Conservation (phyloP, 2,888 invertebrate species). For the Villa cingulata region DNA sequence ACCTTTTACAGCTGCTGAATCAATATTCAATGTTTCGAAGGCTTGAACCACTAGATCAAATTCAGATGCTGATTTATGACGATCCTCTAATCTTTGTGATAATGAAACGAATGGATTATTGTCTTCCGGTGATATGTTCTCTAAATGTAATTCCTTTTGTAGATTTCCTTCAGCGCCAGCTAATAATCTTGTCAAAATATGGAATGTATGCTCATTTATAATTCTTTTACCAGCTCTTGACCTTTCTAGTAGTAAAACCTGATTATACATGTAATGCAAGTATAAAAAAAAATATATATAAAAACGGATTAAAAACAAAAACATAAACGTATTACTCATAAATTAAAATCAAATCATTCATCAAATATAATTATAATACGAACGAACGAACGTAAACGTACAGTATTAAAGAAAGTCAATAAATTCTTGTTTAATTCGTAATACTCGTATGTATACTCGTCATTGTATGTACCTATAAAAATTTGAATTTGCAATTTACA, state of each 20-base stretch:
- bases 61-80: constrained; percentile 62
- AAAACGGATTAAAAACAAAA: background rate
- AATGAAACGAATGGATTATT: constrained; percentile 68
- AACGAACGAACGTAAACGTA: too few species aligned
- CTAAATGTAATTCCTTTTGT: constrained; percentile 70
- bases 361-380: background rate
- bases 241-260: constrained; percentile 72
- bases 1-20: constrained; percentile 63
- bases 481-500: too few species aligned
- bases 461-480: too few species aligned
- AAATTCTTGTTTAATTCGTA: too few species aligned
- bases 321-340: too few species aligned
- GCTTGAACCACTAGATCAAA: constrained; percentile 69
- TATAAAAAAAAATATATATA: constrained; percentile 18
- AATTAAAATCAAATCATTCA: background rate
- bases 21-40: constrained; percentile 59
- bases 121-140: constrained; percentile 49
- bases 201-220: constrained; percentile 42
- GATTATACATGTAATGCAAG: constrained; percentile 36
- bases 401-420: too few species aligned
- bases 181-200: constrained; percentile 36
- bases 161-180: constrained; percentile 72
- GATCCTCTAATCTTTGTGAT: constrained; percentile 65
- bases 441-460: too few species aligned
- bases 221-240: constrained; percentile 54